Percentiles rank a stretch among this genome's conserved stretches.
Conservation (phyloP, 35 echinoderm and acorn worm species). For the Acanthaster planci region DNA sequence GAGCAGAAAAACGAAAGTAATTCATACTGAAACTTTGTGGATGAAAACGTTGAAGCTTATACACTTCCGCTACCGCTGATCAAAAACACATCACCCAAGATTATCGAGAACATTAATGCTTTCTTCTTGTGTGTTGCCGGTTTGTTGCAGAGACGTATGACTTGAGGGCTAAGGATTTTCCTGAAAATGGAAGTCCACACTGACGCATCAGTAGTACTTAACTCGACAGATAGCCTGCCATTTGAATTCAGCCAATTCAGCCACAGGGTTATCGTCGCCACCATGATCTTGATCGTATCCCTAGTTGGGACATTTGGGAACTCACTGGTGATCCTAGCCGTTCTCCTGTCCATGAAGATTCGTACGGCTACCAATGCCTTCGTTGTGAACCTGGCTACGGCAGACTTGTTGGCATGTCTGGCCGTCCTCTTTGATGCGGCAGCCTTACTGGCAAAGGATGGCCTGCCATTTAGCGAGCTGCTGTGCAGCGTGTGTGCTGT, state of each 20-base stretch:
- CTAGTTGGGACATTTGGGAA: slow-evolving; percentile 67
- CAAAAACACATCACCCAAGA: too few species aligned
- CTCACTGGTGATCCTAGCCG: slow-evolving; percentile 62
- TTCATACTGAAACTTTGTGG: too few species aligned
- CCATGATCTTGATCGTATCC: slow-evolving; percentile 39
- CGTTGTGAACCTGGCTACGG: slow-evolving; percentile 75
- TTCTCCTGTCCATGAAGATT: slow-evolving; percentile 48
- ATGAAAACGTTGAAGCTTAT: too few species aligned
- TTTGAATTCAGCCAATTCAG: slow-evolving; percentile 16
- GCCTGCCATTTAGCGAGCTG: slow-evolving; percentile 25
- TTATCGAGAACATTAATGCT: too few species aligned
- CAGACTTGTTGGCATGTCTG: slow-evolving; percentile 59
- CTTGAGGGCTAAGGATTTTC: too few species aligned
- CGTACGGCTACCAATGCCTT: slow-evolving; percentile 77
- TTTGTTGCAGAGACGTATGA: too few species aligned
- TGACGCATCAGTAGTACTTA: too few species aligned
- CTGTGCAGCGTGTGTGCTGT: slow-evolving; percentile 39
- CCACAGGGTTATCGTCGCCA: slow-evolving; percentile 43
- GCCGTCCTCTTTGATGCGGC: slow-evolving; percentile 48
- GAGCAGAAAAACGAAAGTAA: too few species aligned
- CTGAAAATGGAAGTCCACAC: too few species aligned
- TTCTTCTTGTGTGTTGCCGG: too few species aligned
- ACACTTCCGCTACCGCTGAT: too few species aligned
- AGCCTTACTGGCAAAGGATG: slow-evolving; percentile 30
- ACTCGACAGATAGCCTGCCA: too few species aligned